A percentile compares a stretch with the other conserved stretches of the same genome.
Conservation (phyloP, 2,797 vertebrate species). For the Holocentrus rufus region DNA sequence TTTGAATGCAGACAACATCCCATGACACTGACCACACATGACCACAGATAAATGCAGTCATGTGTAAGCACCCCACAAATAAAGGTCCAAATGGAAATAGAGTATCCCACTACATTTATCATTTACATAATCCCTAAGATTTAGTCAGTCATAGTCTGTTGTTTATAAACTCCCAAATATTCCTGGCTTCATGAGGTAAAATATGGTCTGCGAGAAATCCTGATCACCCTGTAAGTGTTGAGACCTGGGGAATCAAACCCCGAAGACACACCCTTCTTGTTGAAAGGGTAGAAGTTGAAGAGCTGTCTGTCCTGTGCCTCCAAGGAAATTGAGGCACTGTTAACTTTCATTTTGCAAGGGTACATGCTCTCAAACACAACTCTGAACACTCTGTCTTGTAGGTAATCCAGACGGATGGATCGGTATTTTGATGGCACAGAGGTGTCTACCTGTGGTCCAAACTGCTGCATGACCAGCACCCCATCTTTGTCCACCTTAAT, state of each 20-base stretch:
- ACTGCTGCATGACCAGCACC: conserved; percentile 89
- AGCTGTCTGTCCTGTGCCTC: conserved; percentile 91
- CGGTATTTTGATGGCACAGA: conserved; percentile 85
- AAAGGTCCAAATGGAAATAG: too few species aligned
- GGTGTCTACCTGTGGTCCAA: conserved; percentile 88
- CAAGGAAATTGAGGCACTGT: conserved; percentile 86
- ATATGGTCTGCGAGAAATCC: conserved; percentile 81
- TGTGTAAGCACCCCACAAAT: not conserved
- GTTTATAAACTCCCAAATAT: not conserved
- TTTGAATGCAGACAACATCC: not conserved
- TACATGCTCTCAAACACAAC: conserved; percentile 90
- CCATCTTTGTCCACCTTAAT: conserved; percentile 82
- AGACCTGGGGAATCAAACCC: conserved; percentile 92
- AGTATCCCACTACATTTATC: conserved; percentile 5
- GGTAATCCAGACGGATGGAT: conserved; percentile 86
- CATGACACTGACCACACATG: conserved; percentile 7
- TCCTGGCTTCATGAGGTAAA: conserved; percentile 72
- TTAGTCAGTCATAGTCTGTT: not conserved
- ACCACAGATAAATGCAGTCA: not conserved
- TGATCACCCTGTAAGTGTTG: conserved; percentile 89
- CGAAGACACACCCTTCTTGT: conserved; percentile 84
- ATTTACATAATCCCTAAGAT: not conserved
- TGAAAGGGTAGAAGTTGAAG: conserved; percentile 88
- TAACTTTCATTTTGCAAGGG: conserved; percentile 87
- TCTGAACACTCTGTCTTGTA: conserved; percentile 89